phyloP scores from a whole-genome alignment of 2,888 invertebrate species.

The Polymixis lichenea region DNA sequence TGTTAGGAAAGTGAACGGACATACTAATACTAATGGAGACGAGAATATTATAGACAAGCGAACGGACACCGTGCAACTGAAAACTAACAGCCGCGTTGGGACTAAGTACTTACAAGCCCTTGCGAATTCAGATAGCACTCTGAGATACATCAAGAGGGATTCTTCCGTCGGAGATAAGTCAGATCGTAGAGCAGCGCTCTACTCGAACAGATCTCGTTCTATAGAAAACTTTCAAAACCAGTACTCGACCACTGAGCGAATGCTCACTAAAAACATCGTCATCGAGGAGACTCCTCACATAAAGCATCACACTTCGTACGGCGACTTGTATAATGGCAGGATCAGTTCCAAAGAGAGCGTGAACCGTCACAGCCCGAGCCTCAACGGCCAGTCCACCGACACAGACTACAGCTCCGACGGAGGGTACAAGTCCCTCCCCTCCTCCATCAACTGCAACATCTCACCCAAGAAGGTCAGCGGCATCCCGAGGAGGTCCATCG shows the following conservation, averaged over 20 bases:
- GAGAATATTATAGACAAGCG: conserved; percentile 71
- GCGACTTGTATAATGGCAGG: conserved; percentile 85
- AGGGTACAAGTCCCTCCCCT: conserved; percentile 89
- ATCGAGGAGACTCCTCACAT: conserved; percentile 81
- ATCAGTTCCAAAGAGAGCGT: conserved; percentile 87
- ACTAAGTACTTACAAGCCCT: conserved; percentile 88
- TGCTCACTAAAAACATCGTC: conserved; percentile 76
- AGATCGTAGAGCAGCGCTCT: conserved; percentile 77
- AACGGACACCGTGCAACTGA: conserved; percentile 80
- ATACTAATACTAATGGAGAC: conserved; percentile 74
- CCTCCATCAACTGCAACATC: conserved; percentile 85
- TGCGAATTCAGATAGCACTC: conserved; percentile 77
- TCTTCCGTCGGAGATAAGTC: conserved; percentile 83
- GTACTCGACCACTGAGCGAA: conserved; percentile 76
- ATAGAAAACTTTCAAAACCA: conserved; percentile 88
- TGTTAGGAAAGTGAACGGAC: conserved; percentile 84
- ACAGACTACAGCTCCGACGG: conserved; percentile 89
- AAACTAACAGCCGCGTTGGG: conserved; percentile 87
- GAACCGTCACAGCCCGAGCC: conserved; percentile 85
- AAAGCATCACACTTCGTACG: conserved; percentile 88
- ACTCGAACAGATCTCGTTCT: conserved; percentile 85
- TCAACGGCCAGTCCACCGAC: conserved; percentile 87
- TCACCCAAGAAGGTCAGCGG: conserved; percentile 88
- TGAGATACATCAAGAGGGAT: conserved; percentile 84
- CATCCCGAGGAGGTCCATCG: conserved; percentile 87